phyloP scores from a whole-genome alignment of 2,888 invertebrate species.

The Amblyteles armatorius region DNA sequence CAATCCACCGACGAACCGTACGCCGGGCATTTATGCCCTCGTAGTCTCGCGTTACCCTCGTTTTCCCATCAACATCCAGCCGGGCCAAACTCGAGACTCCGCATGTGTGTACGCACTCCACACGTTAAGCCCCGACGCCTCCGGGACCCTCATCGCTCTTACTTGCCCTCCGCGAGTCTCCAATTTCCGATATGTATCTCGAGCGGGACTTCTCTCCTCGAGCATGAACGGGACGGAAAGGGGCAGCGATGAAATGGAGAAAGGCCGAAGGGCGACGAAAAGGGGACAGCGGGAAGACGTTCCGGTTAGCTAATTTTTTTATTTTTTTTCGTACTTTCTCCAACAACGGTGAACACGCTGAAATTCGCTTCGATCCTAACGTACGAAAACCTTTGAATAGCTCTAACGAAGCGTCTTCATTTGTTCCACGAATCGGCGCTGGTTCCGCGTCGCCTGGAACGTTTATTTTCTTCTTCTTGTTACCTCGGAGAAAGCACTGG shows the following conservation, averaged over 20 bases:
- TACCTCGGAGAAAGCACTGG: neutral
- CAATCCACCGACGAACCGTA: constrained; percentile 64
- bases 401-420: neutral
- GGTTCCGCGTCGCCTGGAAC: too few species aligned
- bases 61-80: constrained; percentile 31
- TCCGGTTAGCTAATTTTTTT: neutral
- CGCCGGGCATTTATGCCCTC: constrained; percentile 41
- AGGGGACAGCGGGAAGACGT: neutral
- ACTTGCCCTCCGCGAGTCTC: constrained; percentile 29
- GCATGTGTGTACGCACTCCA: constrained; percentile 24
- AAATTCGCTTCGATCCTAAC: neutral
- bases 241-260: constrained; percentile 15
- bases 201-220: constrained; percentile 10
- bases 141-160: constrained; percentile 26
- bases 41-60: constrained; percentile 66
- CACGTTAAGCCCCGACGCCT: constrained; percentile 20
- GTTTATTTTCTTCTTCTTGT: neutral
- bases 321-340: neutral
- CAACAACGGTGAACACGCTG: neutral
- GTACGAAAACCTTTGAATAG: too few species aligned
- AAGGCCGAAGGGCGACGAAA: neutral
- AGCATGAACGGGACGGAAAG: constrained; percentile 11
- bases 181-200: constrained; percentile 46
- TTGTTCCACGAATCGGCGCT: neutral
- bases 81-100: constrained; percentile 9